phyloP scores from a whole-genome alignment of 2,797 vertebrate genomes.

The Enteromius paludinosus region DNA sequence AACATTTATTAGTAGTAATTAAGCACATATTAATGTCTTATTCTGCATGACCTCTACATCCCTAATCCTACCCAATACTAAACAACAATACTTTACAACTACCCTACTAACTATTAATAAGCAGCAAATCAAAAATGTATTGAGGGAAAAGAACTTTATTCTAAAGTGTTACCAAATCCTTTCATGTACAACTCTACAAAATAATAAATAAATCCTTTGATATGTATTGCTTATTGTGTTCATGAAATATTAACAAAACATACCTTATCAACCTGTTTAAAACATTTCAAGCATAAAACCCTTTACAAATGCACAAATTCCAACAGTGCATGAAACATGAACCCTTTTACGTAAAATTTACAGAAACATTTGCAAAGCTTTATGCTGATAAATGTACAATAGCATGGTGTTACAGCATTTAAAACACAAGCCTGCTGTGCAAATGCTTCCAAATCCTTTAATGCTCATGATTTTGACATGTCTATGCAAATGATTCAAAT shows the following conservation, averaged over 20 bases:
- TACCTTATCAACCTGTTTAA: background rate
- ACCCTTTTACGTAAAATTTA: conserved; percentile 6
- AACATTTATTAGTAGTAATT: too few relatives aligned
- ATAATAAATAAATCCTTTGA: background rate
- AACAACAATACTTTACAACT: too few relatives aligned
- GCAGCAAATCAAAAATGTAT: too few relatives aligned
- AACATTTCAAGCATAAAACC: background rate
- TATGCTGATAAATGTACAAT: background rate
- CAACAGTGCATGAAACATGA: background rate
- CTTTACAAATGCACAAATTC: background rate
- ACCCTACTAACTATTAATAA: too few relatives aligned
- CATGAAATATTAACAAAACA: background rate
- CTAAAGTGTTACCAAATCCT: background rate
- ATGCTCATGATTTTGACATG: background rate
- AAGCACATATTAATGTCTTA: too few relatives aligned
- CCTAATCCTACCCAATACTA: too few relatives aligned
- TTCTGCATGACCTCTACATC: too few relatives aligned
- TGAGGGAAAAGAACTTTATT: too few relatives aligned
- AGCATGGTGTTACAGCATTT: background rate
- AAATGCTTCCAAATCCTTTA: background rate
- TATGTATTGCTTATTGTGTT: background rate
- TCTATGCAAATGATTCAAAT: background rate
- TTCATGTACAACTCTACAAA: background rate
- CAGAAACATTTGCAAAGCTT: background rate
- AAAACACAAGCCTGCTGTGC: background rate